phyloP scores from a whole-genome alignment of 2,888 invertebrate species.

The Panzeria rudis region DNA sequence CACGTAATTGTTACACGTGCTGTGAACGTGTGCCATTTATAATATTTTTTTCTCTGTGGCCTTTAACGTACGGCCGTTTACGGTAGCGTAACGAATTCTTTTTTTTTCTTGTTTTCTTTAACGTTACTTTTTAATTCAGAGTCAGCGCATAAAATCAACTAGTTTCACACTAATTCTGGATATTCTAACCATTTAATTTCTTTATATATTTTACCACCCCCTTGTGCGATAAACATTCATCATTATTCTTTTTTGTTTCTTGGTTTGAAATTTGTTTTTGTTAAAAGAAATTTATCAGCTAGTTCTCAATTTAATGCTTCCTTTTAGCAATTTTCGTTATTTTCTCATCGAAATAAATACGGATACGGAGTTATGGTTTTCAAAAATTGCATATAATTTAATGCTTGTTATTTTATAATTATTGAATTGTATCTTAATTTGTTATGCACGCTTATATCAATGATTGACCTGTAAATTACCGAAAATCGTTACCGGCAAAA shows the following conservation, averaged over 20 bases:
- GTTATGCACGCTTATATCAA: slow-evolving; percentile 77
- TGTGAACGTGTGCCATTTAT: slow-evolving; percentile 70
- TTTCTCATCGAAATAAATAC: slow-evolving; percentile 58
- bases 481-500: slow-evolving; percentile 39
- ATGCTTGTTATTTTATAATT: slow-evolving; percentile 68
- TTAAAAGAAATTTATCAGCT: slow-evolving; percentile 52
- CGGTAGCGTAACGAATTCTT: slow-evolving; percentile 61
- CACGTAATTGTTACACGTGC: slow-evolving; percentile 83
- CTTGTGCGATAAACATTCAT: slow-evolving; percentile 49
- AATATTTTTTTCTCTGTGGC: slow-evolving; percentile 61
- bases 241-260: slow-evolving; percentile 8
- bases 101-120: neutral
- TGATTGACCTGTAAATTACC: slow-evolving; percentile 80
- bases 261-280: slow-evolving; percentile 14
- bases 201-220: slow-evolving; percentile 3
- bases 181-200: slow-evolving; percentile 33
- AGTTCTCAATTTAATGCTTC: slow-evolving; percentile 45
- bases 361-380: neutral
- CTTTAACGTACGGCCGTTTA: slow-evolving; percentile 31
- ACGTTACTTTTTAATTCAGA: slow-evolving; percentile 34
- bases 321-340: slow-evolving; percentile 32
- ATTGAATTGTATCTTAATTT: slow-evolving; percentile 73
- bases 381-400: slow-evolving; percentile 61
- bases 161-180: slow-evolving; percentile 62
- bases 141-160: slow-evolving; percentile 64